Conservation (phyloP, 2,797 vertebrate genomes). For the Melopsittacus undulatus region DNA sequence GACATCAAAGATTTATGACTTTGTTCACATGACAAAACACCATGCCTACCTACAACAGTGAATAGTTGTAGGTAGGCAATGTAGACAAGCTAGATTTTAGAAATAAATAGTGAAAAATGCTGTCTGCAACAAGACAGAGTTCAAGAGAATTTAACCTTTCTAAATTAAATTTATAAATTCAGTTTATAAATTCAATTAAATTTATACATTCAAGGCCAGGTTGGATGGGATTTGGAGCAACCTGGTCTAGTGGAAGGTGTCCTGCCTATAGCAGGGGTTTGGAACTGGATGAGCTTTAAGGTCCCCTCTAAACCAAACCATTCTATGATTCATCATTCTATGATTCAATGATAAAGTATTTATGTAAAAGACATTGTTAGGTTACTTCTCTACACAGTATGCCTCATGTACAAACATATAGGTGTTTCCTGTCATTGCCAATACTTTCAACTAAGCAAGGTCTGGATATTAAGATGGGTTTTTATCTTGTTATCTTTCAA, state of each 20-base stretch:
- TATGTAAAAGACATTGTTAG: background rate
- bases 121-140: background rate
- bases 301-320: background rate
- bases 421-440: background rate
- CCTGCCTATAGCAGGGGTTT: background rate
- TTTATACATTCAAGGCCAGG: background rate
- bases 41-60: accelerated
- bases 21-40: background rate
- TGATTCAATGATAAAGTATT: background rate
- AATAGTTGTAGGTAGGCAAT: background rate
- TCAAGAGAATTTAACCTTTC: background rate
- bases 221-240: background rate
- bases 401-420: background rate
- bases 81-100: background rate
- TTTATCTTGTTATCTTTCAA: background rate
- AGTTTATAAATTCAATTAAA: background rate
- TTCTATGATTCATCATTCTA: background rate
- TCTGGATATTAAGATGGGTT: background rate
- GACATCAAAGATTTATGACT: background rate
- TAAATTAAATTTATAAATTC: background rate
- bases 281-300: background rate
- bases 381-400: background rate
- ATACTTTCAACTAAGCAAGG: background rate
- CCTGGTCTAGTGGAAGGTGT: background rate
- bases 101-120: background rate